Evolutionary conservation across 2,113 vertebrate genomes (phyloP).

Genomic region (Barnardius zonarius): DNA sequence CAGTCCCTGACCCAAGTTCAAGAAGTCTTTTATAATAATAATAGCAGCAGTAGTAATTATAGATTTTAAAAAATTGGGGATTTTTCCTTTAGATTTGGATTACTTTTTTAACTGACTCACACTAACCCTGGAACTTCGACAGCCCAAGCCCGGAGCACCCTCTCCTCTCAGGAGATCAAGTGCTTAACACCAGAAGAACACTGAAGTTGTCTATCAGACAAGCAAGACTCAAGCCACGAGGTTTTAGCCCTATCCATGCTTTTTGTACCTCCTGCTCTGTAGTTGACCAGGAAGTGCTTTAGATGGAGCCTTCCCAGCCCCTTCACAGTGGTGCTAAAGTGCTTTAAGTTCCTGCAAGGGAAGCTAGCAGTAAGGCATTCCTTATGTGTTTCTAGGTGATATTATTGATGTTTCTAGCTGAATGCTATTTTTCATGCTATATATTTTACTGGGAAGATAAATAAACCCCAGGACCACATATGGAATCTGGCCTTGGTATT

Average conservation of each 20-base stretch:
- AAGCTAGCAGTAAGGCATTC: background rate
- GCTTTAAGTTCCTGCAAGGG: background rate
- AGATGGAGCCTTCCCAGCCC: background rate
- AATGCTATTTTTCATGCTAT: fast-evolving
- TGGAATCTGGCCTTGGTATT: background rate
- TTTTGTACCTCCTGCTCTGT: background rate
- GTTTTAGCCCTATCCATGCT: background rate
- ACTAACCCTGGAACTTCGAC: background rate
- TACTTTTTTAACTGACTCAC: background rate
- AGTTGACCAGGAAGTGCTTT: background rate
- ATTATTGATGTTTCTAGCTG: background rate
- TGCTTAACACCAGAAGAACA: background rate
- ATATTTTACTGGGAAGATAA: background rate
- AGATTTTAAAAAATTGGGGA: background rate
- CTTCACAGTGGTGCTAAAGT: background rate
- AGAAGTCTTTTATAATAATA: background rate
- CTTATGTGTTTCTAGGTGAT: background rate
- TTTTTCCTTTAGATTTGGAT: background rate
- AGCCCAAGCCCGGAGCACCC: background rate
- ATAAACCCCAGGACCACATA: background rate
- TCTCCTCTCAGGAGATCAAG: background rate
- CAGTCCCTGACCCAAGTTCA: background rate
- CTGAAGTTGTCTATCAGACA: background rate
- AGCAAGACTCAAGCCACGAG: fast-evolving
- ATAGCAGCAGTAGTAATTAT: background rate